Evolutionary conservation across 37 sponge, comb jelly and placozoan species (phyloP).

Genomic region (Cliona cf. orientalis): DNA sequence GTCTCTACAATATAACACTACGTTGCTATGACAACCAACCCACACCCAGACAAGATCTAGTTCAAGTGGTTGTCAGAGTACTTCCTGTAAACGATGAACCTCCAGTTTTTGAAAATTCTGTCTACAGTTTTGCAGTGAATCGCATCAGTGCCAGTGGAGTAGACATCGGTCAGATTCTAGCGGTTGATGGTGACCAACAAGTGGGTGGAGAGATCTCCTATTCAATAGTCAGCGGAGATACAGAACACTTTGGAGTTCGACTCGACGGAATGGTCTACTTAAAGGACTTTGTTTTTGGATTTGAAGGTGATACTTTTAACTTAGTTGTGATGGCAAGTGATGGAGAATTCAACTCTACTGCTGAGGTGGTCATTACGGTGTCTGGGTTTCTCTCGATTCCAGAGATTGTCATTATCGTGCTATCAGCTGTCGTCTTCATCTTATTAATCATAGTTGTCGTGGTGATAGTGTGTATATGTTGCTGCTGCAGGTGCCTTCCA

Average conservation of each 20-base stretch:
- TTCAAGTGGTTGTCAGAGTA: slow-evolving; percentile 8
- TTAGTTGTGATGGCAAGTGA: slow-evolving; percentile 20
- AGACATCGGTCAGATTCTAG: slow-evolving; percentile 4
- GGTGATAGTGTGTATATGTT: too few relatives aligned
- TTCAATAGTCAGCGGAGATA: background rate
- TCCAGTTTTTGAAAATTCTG: background rate
- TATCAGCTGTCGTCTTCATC: background rate
- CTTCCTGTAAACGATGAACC: slow-evolving; percentile 20
- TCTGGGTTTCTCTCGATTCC: slow-evolving; percentile 31
- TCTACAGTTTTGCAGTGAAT: background rate
- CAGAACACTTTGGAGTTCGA: slow-evolving; percentile 21
- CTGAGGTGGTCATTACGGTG: background rate
- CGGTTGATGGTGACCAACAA: slow-evolving; percentile 10
- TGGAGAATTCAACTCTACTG: slow-evolving; percentile 25
- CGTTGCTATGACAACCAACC: background rate
- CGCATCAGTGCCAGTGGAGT: background rate
- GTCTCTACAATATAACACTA: background rate
- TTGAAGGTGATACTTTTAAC: slow-evolving; percentile 40
- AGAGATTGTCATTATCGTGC: slow-evolving; percentile 19
- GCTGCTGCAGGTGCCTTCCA: too few relatives aligned
- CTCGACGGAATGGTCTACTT: slow-evolving; percentile 20
- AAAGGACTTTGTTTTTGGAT: slow-evolving; percentile 15
- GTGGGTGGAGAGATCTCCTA: too few relatives aligned
- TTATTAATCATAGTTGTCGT: background rate
- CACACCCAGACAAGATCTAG: background rate